Evolutionary conservation across 2,888 invertebrate genomes (phyloP).

Genomic region (Drosophila niveifrons): DNA sequence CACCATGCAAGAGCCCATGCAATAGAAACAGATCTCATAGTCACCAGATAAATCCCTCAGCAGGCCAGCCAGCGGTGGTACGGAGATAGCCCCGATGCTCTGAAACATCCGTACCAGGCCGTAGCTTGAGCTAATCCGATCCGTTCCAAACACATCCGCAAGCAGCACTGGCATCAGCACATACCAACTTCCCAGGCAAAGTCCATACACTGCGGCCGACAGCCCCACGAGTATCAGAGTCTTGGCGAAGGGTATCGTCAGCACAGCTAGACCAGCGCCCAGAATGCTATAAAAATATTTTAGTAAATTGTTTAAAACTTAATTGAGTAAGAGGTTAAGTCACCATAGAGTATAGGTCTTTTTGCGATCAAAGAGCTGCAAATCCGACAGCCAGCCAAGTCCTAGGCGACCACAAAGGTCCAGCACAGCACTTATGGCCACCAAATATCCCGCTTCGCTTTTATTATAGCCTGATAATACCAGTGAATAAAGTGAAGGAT

Average conservation of each 20-base stretch:
- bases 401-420: constrained; percentile 90
- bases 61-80: constrained; percentile 90
- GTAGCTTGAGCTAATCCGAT: constrained; percentile 91
- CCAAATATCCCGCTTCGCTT: constrained; percentile 88
- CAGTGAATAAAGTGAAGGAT: no score
- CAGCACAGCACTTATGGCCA: constrained; percentile 90
- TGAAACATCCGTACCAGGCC: constrained; percentile 92
- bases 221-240: constrained; percentile 89
- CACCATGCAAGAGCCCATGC: constrained; percentile 92
- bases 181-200: constrained; percentile 92
- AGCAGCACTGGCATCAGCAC: constrained; percentile 90
- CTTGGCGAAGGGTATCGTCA: constrained; percentile 88
- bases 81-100: constrained; percentile 90
- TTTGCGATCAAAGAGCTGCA: constrained; percentile 89
- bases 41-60: constrained; percentile 90
- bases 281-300: constrained; percentile 87
- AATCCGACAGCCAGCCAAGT: constrained; percentile 90
- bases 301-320: not conserved
- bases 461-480: constrained; percentile 82
- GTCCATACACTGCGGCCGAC: constrained; percentile 89
- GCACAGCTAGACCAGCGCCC: constrained; percentile 89
- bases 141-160: constrained; percentile 91
- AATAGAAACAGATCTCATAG: constrained; percentile 90
- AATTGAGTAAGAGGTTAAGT: constrained; percentile 28
- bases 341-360: constrained; percentile 91